Percentiles rank a stretch among this genome's conserved stretches.
These are phyloP conservation scores for Podarcis lilfordi DNA, from an alignment of 2,797 vertebrate species.

Conservation along the genomic window DNA sequence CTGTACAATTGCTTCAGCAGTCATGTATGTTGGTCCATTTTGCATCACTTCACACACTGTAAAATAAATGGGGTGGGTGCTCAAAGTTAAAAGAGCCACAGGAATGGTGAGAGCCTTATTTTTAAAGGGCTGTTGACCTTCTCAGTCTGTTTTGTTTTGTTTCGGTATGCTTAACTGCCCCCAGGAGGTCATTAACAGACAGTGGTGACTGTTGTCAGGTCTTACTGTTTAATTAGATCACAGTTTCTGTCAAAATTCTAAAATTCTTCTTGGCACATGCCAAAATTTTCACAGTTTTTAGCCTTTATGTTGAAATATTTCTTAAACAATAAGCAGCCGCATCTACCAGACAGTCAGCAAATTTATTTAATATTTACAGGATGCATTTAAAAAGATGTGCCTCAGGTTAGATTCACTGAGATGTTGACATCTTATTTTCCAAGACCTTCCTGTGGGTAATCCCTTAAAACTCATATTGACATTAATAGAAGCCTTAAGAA, in stretches of 20 bases:
- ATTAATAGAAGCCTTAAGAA: slow-evolving; percentile 76
- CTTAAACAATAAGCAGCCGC: slow-evolving; percentile 72
- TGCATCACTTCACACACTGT: slow-evolving; percentile 11
- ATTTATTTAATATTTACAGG: slow-evolving; percentile 75
- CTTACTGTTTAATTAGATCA: slow-evolving; percentile 85
- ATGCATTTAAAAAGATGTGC: slow-evolving; percentile 71
- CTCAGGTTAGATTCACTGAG: slow-evolving; percentile 75
- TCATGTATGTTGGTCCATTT: not conserved
- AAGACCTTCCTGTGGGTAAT: slow-evolving; percentile 68
- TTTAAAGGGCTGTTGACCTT: slow-evolving; percentile 73
- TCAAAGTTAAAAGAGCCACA: slow-evolving; percentile 40
- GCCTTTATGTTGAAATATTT: slow-evolving; percentile 75
- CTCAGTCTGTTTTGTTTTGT: slow-evolving; percentile 75
- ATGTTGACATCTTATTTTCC: slow-evolving; percentile 75
- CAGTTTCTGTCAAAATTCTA: slow-evolving; percentile 76
- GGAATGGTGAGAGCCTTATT: slow-evolving; percentile 50
- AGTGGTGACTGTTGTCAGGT: slow-evolving; percentile 79
- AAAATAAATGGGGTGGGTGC: slow-evolving; percentile 30
- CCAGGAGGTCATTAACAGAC: slow-evolving; percentile 78
- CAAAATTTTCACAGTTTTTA: slow-evolving; percentile 79
- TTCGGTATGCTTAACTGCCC: slow-evolving; percentile 74
- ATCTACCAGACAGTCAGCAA: slow-evolving; percentile 66
- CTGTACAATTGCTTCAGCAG: slow-evolving; percentile 1
- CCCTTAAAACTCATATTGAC: slow-evolving; percentile 71
- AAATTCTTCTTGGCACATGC: slow-evolving; percentile 82